Evolutionary conservation across 2,797 vertebrate genomes (phyloP), one percentile per base, ranked within the genome.

Genomic region (Tympanoctomys barrerae): DNA sequence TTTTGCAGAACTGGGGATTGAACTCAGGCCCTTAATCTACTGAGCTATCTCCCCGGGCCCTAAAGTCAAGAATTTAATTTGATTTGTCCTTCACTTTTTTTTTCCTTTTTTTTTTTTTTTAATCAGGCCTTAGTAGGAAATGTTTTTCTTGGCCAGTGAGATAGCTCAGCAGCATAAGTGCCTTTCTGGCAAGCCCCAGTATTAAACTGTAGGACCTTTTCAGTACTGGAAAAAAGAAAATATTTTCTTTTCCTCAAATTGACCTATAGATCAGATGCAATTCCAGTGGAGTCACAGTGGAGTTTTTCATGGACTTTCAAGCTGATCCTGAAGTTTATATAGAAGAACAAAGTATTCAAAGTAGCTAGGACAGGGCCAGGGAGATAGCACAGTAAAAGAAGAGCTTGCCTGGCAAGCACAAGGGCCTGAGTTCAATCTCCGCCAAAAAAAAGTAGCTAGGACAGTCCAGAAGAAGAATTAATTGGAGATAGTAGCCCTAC

Each of bases 391-490:
- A 49, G 49, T 49, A 49, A 9, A 49, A 49, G 7, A 49, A 49
- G 49, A 9, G 49, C 11, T 49, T 49, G 49, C 49, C 49, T 49
- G 49, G 49, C 49, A 10, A 49, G 11, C 11, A 11, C 49, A 49
- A 49, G 49, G 8, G 49, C 49, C 49, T 49, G 49, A 8, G 49
- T 49, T 49, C 49, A 49, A 10, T 49, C 49, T 11, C 49, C 8
- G 8, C 49, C 8, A 49, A 49, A 49, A 49, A 49, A 94, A 73
- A 92, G 21, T 92, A 92, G 78, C 59, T 10, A 42, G 64, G 33
- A 78, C 19, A 94, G 12, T 93, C 12, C 54, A 92, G 31, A 85
- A 87, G 49, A 79, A 64, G 82, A 77, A 89, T 14, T 52, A 86
- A 89, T 7, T n/a, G 16, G 42, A 11, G 22, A 81, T 94, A 62